Evolutionary conservation across 2,888 invertebrate genomes (phyloP).

Genomic region (Eutolmus rufibarbis): DNA sequence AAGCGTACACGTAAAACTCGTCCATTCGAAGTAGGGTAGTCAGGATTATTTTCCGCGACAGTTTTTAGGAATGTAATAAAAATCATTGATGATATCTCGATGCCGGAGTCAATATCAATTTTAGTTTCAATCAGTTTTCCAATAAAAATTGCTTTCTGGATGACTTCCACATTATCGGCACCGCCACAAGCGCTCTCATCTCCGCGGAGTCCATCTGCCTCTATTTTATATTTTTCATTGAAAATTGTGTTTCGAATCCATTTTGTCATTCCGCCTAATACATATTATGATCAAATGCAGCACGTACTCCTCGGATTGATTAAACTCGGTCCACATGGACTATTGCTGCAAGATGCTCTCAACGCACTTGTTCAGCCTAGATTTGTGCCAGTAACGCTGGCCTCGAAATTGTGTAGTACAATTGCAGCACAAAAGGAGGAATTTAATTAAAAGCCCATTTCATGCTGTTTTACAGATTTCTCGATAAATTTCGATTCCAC

Average conservation of each 20-base stretch:
- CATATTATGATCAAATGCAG: conserved; percentile 42
- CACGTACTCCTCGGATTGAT: conserved; percentile 55
- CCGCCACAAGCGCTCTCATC: conserved; percentile 26
- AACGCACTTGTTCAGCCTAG: conserved; percentile 66
- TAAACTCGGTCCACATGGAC: conserved; percentile 58
- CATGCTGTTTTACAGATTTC: conserved; percentile 55
- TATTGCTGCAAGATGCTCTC: conserved; percentile 66
- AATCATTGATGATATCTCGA: conserved; percentile 12
- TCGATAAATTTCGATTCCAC: conserved; percentile 60
- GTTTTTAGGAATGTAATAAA: background rate
- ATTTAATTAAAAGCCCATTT: conserved; percentile 52
- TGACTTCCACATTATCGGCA: conserved; percentile 38
- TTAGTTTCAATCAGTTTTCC: conserved; percentile 62
- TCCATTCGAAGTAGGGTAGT: too few relatives aligned
- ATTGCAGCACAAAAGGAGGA: conserved; percentile 51
- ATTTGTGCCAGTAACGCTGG: background rate
- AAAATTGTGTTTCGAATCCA: conserved; percentile 60
- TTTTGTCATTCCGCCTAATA: conserved; percentile 58
- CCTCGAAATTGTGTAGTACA: conserved; percentile 41
- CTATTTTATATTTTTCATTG: conserved; percentile 56
- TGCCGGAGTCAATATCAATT: conserved; percentile 53
- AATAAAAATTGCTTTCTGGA: conserved; percentile 59
- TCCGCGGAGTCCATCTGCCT: conserved; percentile 13
- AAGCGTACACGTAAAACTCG: too few relatives aligned
- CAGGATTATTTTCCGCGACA: too few relatives aligned